Percentiles rank a stretch among this genome's conserved stretches.
Conservation (phyloP, 2,113 vertebrate genomes). For the Coryphaenoides rupestris region DNA sequence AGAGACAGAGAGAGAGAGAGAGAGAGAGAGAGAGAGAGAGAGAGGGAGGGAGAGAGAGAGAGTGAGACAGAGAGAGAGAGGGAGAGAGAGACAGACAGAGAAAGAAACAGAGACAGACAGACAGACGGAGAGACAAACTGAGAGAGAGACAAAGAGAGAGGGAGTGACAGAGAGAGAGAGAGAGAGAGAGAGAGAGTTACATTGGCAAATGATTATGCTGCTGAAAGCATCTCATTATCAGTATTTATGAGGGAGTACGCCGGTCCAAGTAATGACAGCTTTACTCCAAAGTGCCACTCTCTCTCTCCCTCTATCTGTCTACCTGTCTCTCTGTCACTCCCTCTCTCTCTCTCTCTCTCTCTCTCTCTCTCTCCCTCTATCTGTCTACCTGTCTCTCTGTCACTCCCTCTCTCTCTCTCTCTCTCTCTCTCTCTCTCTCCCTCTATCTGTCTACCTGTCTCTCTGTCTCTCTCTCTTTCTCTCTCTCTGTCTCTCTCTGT, state of each 20-base stretch:
- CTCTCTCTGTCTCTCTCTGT: conserved; percentile 7
- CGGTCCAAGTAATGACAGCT: conserved; percentile 71
- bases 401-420: background rate
- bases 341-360: conserved; percentile 17
- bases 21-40: too few relatives aligned
- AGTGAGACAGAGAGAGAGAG: background rate
- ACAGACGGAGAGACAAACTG: conserved; percentile 41
- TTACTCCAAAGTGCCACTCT: conserved; percentile 64
- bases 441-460: too few relatives aligned
- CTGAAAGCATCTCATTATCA: conserved; percentile 76
- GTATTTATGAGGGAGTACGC: conserved; percentile 72
- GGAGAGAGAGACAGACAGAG: conserved; percentile 32
- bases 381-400: too few relatives aligned
- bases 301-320: background rate
- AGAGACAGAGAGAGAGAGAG: background rate
- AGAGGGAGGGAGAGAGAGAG: too few relatives aligned
- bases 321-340: too few relatives aligned
- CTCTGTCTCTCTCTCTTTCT: background rate
- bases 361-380: background rate
- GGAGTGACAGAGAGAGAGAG: conserved; percentile 49
- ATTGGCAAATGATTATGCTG: conserved; percentile 68
- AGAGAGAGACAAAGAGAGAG: conserved; percentile 36
- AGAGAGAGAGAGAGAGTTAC: conserved; percentile 26
- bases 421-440: background rate
- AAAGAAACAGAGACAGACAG: conserved; percentile 46